phyloP scores from a whole-genome alignment of 2,113 vertebrate species.

The Pantherophis guttatus region DNA sequence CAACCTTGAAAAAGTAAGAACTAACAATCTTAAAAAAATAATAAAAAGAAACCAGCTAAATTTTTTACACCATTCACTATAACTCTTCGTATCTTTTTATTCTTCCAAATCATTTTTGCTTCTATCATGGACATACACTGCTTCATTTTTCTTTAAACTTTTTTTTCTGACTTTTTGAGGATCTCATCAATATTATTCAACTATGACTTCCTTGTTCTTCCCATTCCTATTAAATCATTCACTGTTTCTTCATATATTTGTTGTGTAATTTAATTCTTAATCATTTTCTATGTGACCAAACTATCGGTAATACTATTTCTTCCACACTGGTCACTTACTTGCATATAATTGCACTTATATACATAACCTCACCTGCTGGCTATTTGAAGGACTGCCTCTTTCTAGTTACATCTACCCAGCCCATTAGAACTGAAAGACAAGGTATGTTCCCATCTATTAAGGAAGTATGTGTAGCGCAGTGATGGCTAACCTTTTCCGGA shows the following conservation, averaged over 20 bases:
- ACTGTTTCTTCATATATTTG: not conserved
- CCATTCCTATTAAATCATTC: not conserved
- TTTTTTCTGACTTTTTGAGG: not conserved
- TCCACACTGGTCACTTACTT: not conserved
- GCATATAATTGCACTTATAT: not conserved
- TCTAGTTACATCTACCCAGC: not conserved
- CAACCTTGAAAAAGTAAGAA: not conserved
- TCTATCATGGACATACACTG: not conserved
- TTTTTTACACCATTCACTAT: not conserved
- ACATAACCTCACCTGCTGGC: not conserved
- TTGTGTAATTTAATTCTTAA: not conserved
- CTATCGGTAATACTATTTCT: not conserved
- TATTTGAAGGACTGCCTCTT: not conserved
- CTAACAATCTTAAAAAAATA: not conserved
- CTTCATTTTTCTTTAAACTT: not conserved
- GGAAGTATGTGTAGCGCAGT: not conserved
- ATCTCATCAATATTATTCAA: not conserved
- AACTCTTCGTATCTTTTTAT: not conserved
- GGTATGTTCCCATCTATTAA: not conserved
- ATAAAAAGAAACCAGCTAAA: not conserved
- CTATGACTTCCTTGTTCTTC: not conserved
- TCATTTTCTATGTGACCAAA: not conserved
- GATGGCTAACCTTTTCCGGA: too few relatives aligned
- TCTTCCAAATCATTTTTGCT: not conserved
- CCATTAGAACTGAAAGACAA: not conserved